Base-by-base conservation (phyloP, 1,140 invertebrate genomes). In the Pseudomyrmex flavicornis region DNA sequence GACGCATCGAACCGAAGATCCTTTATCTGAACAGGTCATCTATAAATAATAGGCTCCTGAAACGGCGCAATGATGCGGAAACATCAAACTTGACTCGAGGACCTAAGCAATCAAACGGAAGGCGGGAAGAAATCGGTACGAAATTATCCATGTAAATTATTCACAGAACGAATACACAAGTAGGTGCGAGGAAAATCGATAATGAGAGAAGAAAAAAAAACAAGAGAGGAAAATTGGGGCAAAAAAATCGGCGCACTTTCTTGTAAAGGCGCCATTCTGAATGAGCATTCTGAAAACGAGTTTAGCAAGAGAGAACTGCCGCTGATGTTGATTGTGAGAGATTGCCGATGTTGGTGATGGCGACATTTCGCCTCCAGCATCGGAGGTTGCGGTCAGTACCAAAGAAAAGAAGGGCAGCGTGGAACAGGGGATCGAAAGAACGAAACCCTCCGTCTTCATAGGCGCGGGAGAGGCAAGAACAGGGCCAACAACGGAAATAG, bases 401-500 rank as follows among this genome's bases (percentile, higher is more conserved):
- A 74, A 74, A 86, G 76, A 82, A 82, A 86, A 75, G 79, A 83
- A 82, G 54, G 87, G 87, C 44, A 82, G 26, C 50, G 73, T 46
- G 72, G 75, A 85, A 83, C 74, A 54, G 58, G 82, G 77, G 72
- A 68, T 48, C 59, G 84, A 84, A 75, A 80, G 88, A 82, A 73
- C 75, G 85, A 88, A 86, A 88, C 88, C 85, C 92, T 92, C 90
- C 92, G 4, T 92, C 90, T 90, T 91, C 86, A 88, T 92, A 93
- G 89, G 91, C 90, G 91, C 91, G 90, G 91, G 90, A 92, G 90
- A 92, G 90, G 91, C 92, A 92, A 93, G 91, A 93, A 93, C 92
- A 91, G 92, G 91, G 92, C 92, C 90, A 93, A 92, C 91, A 93
- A 93, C 92, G 91, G 92, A 92, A 93, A 92, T 93, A 93, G 92